These are phyloP conservation scores for Panulirus ornatus DNA, from an alignment of 1,140 invertebrate genomes.

Conservation along the genomic window DNA sequence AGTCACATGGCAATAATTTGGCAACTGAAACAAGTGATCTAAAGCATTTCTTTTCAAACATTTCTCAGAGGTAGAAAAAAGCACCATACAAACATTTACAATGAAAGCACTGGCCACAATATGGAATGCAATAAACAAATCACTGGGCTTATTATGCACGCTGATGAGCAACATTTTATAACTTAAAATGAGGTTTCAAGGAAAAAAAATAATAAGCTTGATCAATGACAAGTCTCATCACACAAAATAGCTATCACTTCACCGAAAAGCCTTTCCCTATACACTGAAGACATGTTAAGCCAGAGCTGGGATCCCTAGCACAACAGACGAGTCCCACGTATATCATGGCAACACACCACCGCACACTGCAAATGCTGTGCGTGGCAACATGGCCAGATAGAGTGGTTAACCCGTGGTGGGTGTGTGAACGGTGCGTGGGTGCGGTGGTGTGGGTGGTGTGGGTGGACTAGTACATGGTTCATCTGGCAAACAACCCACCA, in stretches of 20 bases:
- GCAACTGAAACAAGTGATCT: slow-evolving; percentile 46
- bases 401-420: slow-evolving; percentile 64
- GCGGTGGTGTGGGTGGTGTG: slow-evolving; percentile 70
- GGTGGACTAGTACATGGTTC: slow-evolving; percentile 75
- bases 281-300: slow-evolving; percentile 43
- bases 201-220: slow-evolving; percentile 47
- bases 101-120: slow-evolving; percentile 72
- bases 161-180: slow-evolving; percentile 69
- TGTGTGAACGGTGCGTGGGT: slow-evolving; percentile 61
- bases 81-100: slow-evolving; percentile 72
- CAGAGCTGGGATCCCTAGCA: slow-evolving; percentile 63
- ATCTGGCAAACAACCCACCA: slow-evolving; percentile 88
- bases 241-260: slow-evolving; percentile 47
- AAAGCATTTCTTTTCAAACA: slow-evolving; percentile 61
- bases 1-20: slow-evolving; percentile 53
- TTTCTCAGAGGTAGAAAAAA: slow-evolving; percentile 72
- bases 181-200: slow-evolving; percentile 45
- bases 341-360: slow-evolving; percentile 68
- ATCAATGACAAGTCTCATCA: slow-evolving; percentile 50
- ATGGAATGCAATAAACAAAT: slow-evolving; percentile 74
- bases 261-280: slow-evolving; percentile 39
- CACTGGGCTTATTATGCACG: slow-evolving; percentile 72
- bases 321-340: slow-evolving; percentile 28
- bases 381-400: slow-evolving; percentile 57
- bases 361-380: slow-evolving; percentile 64